Base-by-base conservation (phyloP, 2,888 invertebrate genomes). In the Gymnoscelis rufifasciata region DNA sequence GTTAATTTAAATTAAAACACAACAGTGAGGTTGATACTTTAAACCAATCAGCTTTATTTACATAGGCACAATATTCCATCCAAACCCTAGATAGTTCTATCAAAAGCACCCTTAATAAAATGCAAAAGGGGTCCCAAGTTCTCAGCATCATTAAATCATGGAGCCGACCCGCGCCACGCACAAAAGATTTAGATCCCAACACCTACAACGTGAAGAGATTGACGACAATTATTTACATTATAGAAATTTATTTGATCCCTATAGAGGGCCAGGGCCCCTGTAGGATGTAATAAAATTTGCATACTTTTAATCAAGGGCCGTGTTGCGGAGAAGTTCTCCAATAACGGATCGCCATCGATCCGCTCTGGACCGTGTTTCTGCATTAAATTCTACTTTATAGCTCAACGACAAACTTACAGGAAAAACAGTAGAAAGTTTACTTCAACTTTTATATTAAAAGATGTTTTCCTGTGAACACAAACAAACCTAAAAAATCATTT, bases 261-360 rank as follows among this genome's bases (percentile, higher is more conserved):
- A 61, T 66, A 56, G 56, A 70, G 71, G 62, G 63, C 52, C 57
- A 59, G 66, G 65, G 73, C 66, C 70, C 76, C 81, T 68, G 70
- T 72, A 74, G 73, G 74, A 78, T 79, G 84, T 88, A 88, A 88
- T 89, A 88, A 89, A 88, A 89, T 89, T 89, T 88, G 89, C 89
- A 89, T 89, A 89, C 88, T 89, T 89, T 89, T 89, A 89, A 89
- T 89, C 89, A 89, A 88, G 87, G 84, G 74, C 79, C 87, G 79
- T 88, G 89, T 89, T 88, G 88, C 76, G 83, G 88, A 87, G 86
- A 89, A 88, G 84, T 89, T 89, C 87, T 78, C 86, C 88, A 88
- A 88, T 89, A 89, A 84, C 83, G 88, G 74, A 67, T 73, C 74
- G 81, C 83, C 81, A 87, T 86, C 86, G 86, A 87, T 86, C 79